Evolutionary conservation across 2,113 vertebrate genomes (phyloP), one percentile per base, ranked within the genome.

Genomic region (Carollia perspicillata): DNA sequence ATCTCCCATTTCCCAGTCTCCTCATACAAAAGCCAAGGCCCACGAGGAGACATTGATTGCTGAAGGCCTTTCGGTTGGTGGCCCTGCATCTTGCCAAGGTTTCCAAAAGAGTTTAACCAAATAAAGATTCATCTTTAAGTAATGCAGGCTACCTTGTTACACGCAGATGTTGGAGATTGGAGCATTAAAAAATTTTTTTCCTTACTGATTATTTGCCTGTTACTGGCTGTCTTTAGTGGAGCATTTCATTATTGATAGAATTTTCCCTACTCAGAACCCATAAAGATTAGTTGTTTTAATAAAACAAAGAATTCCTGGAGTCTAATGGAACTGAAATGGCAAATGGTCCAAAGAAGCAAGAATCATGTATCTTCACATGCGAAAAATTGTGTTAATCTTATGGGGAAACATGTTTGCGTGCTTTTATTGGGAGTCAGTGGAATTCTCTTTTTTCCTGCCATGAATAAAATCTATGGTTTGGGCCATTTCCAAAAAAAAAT

Each of bases 201-300:
- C 20, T 60, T 95, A n/a, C 33, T 87, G n/a, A 80, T 79, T 83
- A 93, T 94, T 81, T 97, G 40, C 95, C 66, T 93, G 6, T 92
- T 94, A 87, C 30, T 94, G 40, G 51, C 86, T 92, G 33, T 68
- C 51, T 78, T 93, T 92, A 74, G 28, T 89, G 42, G 65, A 95
- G 91, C 9, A 30, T 96, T 95, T 90, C 37, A 90, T 97, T 96
- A 92, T 93, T 92, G 89, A 95, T 92, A 95, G 81, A 95, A 80
- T 44, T 97, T 97, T 96, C 95, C 94, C 94, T 96, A 79, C 55
- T 94, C 72, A 74, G 66, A 93, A 75, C 30, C 63, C 42, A 55
- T 95, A 80, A 94, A 74, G 33, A 4, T 93, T 90, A 63, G n/a
- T 87, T 95, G 90, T 91, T 94, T 94, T 94, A 98, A 95, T 88